Conservation (phyloP, 2,797 vertebrate genomes). For the Clarias pachynema region DNA sequence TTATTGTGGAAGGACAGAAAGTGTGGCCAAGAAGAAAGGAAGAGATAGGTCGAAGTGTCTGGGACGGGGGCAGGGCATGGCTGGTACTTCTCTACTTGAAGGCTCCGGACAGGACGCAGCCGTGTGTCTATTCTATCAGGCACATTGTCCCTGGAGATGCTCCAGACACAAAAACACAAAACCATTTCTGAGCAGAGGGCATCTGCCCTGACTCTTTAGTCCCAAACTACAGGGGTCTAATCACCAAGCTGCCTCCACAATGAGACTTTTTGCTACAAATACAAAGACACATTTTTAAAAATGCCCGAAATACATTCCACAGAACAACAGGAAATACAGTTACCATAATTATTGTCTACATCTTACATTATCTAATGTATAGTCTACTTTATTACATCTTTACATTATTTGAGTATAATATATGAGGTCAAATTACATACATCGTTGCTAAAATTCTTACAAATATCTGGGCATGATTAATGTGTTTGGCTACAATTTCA, state of each 20-base stretch:
- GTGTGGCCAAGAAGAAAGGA: slow-evolving; percentile 28
- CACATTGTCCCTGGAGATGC: slow-evolving; percentile 49
- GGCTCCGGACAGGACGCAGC: slow-evolving; percentile 47
- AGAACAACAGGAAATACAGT: not conserved
- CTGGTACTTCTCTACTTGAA: slow-evolving; percentile 34
- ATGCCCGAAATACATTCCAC: not conserved
- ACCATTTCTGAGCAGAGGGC: slow-evolving; percentile 28
- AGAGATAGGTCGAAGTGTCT: slow-evolving; percentile 43
- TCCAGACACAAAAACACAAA: slow-evolving; percentile 47
- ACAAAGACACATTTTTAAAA: not conserved
- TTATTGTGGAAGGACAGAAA: slow-evolving; percentile 59
- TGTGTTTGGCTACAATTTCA: not conserved
- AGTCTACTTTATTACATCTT: no score
- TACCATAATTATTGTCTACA: not conserved
- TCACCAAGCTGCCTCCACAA: slow-evolving; percentile 13
- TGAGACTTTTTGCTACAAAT: not conserved
- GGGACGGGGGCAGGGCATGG: slow-evolving; percentile 20
- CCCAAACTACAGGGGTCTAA: slow-evolving; percentile 29
- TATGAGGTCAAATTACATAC: not conserved
- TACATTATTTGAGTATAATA: not conserved
- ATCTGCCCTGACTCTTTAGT: slow-evolving; percentile 22
- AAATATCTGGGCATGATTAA: not conserved
- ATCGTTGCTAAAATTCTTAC: not conserved
- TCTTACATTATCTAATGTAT: no score
- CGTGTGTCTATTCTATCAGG: slow-evolving; percentile 52